Conservation (phyloP, 2,888 invertebrate genomes). For the Torymus tubicola region DNA sequence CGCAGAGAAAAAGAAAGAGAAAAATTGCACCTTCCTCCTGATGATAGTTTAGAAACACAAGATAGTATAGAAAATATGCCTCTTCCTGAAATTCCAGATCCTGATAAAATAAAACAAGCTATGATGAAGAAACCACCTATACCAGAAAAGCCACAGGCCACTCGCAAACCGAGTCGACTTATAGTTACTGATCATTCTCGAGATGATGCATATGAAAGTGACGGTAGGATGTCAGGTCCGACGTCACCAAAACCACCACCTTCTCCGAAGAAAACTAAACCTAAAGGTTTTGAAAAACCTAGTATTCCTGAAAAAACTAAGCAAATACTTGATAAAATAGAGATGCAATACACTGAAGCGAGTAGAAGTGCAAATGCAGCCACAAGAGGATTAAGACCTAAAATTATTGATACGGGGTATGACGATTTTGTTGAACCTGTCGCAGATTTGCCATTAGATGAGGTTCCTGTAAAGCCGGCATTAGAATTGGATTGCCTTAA, state of each 20-base stretch:
- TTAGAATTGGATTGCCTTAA: slow-evolving; percentile 73
- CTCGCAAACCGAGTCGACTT: slow-evolving; percentile 50
- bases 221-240: slow-evolving; percentile 44
- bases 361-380: slow-evolving; percentile 68
- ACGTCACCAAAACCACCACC: slow-evolving; percentile 59
- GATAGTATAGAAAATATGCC: slow-evolving; percentile 75
- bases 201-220: slow-evolving; percentile 55
- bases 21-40: slow-evolving; percentile 64
- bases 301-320: slow-evolving; percentile 75
- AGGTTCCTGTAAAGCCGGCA: slow-evolving; percentile 73
- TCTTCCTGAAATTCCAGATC: slow-evolving; percentile 71
- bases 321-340: slow-evolving; percentile 73
- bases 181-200: slow-evolving; percentile 56
- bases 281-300: slow-evolving; percentile 69
- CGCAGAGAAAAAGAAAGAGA: slow-evolving; percentile 67
- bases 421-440: slow-evolving; percentile 75
- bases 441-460: slow-evolving; percentile 73
- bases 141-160: slow-evolving; percentile 55
- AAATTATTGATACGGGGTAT: slow-evolving; percentile 73
- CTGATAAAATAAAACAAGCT: slow-evolving; percentile 46
- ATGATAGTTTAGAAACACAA: slow-evolving; percentile 71
- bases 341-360: slow-evolving; percentile 71
- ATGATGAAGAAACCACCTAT: slow-evolving; percentile 58
- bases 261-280: slow-evolving; percentile 63
- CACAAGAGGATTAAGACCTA: slow-evolving; percentile 68